Percentiles rank a stretch among this genome's conserved stretches.
These are phyloP conservation scores for Drosophila paracracens DNA, from an alignment of 2,888 invertebrate genomes.

Conservation along the genomic window DNA sequence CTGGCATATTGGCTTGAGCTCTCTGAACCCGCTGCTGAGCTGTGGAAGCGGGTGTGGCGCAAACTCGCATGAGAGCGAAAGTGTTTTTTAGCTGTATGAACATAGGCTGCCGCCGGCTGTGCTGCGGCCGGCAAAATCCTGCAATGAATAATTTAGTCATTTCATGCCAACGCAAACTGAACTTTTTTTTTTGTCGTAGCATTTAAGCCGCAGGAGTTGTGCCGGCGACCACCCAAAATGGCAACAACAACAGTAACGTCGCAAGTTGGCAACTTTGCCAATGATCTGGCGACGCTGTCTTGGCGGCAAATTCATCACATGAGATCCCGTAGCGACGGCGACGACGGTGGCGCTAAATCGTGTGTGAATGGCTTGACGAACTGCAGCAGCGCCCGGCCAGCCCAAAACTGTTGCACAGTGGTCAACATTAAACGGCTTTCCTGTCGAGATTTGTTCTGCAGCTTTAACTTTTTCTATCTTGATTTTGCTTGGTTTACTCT, in stretches of 20 bases:
- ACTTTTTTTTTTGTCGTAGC: slow-evolving; percentile 55
- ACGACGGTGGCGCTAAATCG: slow-evolving; percentile 67
- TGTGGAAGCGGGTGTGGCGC: slow-evolving; percentile 43
- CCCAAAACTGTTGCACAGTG: slow-evolving; percentile 42
- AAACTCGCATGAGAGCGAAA: slow-evolving; percentile 59
- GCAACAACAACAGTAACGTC: slow-evolving; percentile 13
- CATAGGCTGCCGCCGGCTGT: slow-evolving; percentile 29
- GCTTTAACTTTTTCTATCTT: background rate
- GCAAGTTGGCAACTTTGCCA: slow-evolving; percentile 14
- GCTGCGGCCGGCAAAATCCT: slow-evolving; percentile 59
- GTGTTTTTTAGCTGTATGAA: slow-evolving; percentile 58
- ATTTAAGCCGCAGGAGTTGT: slow-evolving; percentile 78
- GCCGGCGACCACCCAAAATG: slow-evolving; percentile 64
- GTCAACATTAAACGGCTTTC: background rate
- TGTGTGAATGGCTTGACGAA: slow-evolving; percentile 78
- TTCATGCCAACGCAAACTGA: slow-evolving; percentile 62
- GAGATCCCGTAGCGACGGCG: slow-evolving; percentile 70
- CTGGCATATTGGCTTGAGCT: slow-evolving; percentile 66
- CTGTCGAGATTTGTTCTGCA: background rate
- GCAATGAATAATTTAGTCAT: slow-evolving; percentile 81
- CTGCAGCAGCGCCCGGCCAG: slow-evolving; percentile 53
- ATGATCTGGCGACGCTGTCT: slow-evolving; percentile 57
- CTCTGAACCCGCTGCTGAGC: slow-evolving; percentile 38
- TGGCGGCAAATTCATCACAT: slow-evolving; percentile 79
- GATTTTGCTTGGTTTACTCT: background rate